Evolutionary conservation across 2,888 invertebrate species (phyloP).

Genomic region (Metallyticus violacea): DNA sequence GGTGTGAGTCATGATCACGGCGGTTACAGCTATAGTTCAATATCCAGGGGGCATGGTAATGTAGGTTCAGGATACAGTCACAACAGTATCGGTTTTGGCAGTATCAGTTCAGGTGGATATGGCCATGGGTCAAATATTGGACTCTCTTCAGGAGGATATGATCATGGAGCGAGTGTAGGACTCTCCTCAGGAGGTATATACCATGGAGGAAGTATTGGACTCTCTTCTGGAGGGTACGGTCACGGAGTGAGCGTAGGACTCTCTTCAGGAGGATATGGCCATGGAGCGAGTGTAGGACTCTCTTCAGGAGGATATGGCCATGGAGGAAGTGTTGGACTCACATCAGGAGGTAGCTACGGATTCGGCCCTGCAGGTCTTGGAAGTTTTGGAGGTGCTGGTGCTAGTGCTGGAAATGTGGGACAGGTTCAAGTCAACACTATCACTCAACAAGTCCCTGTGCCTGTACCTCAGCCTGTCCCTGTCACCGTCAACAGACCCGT

Average conservation of each 20-base stretch:
- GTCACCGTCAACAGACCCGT: background rate
- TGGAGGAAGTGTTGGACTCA: too few relatives aligned
- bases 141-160: background rate
- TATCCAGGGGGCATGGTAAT: background rate
- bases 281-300: too few relatives aligned
- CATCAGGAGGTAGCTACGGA: too few relatives aligned
- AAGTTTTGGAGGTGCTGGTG: too few relatives aligned
- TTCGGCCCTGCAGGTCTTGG: too few relatives aligned
- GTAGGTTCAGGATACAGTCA: background rate
- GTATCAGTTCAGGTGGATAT: background rate
- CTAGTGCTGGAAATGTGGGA: background rate
- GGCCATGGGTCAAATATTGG: too few relatives aligned
- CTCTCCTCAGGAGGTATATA: background rate
- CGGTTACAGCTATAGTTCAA: background rate
- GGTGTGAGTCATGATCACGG: background rate
- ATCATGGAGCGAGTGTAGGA: background rate
- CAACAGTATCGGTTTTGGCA: background rate
- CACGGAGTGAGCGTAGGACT: too few relatives aligned
- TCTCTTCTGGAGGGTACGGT: too few relatives aligned
- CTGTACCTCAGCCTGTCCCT: background rate
- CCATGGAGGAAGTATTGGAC: too few relatives aligned
- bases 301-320: too few relatives aligned
- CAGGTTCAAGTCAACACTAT: background rate
- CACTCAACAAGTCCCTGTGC: background rate
- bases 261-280: too few relatives aligned